Percentiles rank a stretch among this genome's conserved stretches.
Conservation (phyloP, 2,113 vertebrate species). For the Albula glossodonta region DNA sequence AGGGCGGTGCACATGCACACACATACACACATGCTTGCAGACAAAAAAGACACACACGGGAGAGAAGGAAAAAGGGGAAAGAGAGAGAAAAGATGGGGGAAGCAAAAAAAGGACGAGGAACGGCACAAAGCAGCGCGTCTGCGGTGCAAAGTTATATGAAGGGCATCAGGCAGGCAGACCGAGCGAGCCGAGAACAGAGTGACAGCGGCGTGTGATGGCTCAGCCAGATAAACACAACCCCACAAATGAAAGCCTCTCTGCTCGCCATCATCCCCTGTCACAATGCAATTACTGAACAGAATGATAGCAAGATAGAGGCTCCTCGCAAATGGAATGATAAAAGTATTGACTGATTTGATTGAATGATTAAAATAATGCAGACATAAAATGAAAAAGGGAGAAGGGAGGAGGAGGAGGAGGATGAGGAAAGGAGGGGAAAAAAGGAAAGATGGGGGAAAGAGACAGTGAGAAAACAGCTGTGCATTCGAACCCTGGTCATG, state of each 20-base stretch:
- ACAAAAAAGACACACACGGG: conserved; percentile 3
- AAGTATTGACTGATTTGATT: conserved; percentile 99
- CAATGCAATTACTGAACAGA: conserved; percentile 99
- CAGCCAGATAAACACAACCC: conserved; percentile 98
- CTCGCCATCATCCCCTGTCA: conserved; percentile 99
- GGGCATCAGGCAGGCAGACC: conserved; percentile 99
- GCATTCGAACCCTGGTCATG: not conserved
- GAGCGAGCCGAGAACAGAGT: conserved; percentile 98
- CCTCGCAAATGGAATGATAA: conserved; percentile 99
- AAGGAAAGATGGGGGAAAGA: conserved; percentile 24
- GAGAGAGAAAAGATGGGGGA: conserved; percentile 32
- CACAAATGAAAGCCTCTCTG: conserved; percentile 99
- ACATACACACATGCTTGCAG: not conserved
- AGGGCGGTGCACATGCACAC: conserved; percentile 59
- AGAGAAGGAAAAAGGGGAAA: conserved; percentile 25
- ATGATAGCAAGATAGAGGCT: conserved; percentile 99
- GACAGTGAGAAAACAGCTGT: conserved; percentile 12
- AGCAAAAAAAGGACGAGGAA: conserved; percentile 76
- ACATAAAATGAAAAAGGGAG: conserved; percentile 98
- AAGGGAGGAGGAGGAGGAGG: conserved; percentile 76
- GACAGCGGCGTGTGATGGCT: conserved; percentile 99
- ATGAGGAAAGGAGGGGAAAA: conserved; percentile 82
- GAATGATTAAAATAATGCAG: conserved; percentile 99
- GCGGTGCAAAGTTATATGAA: conserved; percentile 99
- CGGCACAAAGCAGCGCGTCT: conserved; percentile 88